Evolutionary conservation across 2,888 invertebrate genomes (phyloP).

Genomic region (Eupeodes latifasciatus): DNA sequence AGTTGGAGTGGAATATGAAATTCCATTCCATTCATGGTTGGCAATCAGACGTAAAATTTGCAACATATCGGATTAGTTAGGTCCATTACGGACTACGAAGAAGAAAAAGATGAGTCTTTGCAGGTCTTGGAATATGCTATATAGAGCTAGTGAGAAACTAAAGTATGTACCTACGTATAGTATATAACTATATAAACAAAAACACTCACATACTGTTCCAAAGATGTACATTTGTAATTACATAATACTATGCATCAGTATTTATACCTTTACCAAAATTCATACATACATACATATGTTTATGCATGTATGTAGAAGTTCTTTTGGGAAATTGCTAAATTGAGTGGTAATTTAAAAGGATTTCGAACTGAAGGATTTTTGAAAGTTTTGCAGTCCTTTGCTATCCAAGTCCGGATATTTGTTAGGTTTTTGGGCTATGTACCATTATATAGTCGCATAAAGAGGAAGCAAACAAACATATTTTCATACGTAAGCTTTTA

Average conservation of each 20-base stretch:
- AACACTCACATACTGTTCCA: too few relatives aligned
- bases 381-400: slow-evolving; percentile 49
- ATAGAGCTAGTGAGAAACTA: slow-evolving; percentile 48
- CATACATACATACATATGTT: background rate
- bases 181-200: background rate
- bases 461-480: background rate
- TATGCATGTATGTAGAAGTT: background rate
- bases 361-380: slow-evolving; percentile 57
- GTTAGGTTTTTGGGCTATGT: slow-evolving; percentile 4
- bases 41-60: slow-evolving; percentile 76
- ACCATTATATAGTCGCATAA: too few relatives aligned
- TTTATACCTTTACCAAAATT: background rate
- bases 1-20: slow-evolving; percentile 64
- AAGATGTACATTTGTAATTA: too few relatives aligned
- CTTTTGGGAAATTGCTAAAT: slow-evolving; percentile 48
- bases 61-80: slow-evolving; percentile 75
- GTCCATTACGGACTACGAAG: slow-evolving; percentile 66
- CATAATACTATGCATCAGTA: too few relatives aligned
- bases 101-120: slow-evolving; percentile 55
- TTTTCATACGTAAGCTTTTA: background rate
- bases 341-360: slow-evolving; percentile 59
- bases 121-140: slow-evolving; percentile 26
- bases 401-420: background rate
- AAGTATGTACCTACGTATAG: background rate
- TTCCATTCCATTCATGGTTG: slow-evolving; percentile 71